Percentiles rank a stretch among this genome's conserved stretches.
Conservation (phyloP, 1,140 invertebrate species). For the Periplaneta americana region DNA sequence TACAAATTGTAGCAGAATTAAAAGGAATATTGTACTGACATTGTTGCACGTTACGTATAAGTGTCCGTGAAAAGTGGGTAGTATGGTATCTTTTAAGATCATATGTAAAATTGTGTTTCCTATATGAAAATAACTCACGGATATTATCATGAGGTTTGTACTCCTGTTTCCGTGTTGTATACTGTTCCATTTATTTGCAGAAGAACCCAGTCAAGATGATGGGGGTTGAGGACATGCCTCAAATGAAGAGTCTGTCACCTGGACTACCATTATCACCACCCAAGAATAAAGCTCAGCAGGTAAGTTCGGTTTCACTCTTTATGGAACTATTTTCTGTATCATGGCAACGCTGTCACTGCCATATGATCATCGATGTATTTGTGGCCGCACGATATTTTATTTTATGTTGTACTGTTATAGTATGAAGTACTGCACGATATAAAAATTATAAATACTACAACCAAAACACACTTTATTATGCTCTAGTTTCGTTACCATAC, state of each 20-base stretch:
- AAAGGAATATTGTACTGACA: neutral
- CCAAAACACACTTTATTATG: neutral
- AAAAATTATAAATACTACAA: neutral
- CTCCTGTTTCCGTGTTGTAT: neutral
- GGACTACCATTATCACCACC: neutral
- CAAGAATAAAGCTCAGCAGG: constrained; percentile 1
- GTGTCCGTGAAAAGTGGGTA: neutral
- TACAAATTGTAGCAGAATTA: neutral
- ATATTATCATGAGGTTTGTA: neutral
- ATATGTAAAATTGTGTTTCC: neutral
- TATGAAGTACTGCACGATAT: neutral
- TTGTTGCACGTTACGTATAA: neutral
- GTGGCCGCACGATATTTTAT: neutral
- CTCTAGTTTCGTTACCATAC: neutral
- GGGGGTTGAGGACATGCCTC: constrained; percentile 5
- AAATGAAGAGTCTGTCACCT: constrained; percentile 10
- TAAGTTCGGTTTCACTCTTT: neutral
- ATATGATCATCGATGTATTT: neutral
- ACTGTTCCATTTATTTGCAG: neutral
- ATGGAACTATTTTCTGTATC: constrained; percentile 4
- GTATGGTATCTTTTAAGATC: neutral
- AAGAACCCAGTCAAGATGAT: neutral
- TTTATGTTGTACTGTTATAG: neutral
- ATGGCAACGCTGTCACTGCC: neutral
- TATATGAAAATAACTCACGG: neutral